Conservation (phyloP, 2,113 vertebrate genomes). For the Artemisiospiza belli region DNA sequence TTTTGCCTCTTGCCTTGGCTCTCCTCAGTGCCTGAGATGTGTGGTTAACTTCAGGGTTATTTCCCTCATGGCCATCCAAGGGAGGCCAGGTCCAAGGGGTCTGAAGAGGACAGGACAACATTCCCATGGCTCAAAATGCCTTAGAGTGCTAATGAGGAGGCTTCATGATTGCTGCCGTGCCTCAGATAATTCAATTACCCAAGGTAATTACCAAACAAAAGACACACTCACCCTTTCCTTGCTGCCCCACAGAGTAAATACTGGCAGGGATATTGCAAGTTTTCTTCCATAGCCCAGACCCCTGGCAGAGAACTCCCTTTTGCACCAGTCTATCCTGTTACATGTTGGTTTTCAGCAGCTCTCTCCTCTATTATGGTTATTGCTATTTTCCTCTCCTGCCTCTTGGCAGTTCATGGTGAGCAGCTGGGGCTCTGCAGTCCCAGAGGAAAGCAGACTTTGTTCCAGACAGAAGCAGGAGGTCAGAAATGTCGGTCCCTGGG, state of each 20-base stretch:
- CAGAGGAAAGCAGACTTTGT: not conserved
- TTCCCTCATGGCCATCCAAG: not conserved
- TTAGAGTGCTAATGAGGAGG: not conserved
- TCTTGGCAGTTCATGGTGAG: not conserved
- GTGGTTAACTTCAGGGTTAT: not conserved
- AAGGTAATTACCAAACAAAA: not conserved
- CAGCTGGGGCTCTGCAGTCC: not conserved
- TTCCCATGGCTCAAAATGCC: not conserved
- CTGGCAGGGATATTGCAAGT: not conserved
- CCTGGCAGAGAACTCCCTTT: not conserved
- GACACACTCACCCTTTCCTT: not conserved
- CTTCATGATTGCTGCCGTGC: not conserved
- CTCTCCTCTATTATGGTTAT: not conserved
- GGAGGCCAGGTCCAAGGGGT: not conserved
- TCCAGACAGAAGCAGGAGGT: not conserved
- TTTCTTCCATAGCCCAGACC: not conserved
- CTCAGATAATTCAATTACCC: not conserved
- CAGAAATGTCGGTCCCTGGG: not conserved
- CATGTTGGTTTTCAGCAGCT: not conserved
- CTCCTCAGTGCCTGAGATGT: not conserved
- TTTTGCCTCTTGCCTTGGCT: not conserved
- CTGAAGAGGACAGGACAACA: not conserved
- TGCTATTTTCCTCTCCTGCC: not conserved
- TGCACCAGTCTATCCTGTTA: not conserved
- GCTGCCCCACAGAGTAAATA: not conserved